Evolutionary conservation across 1,140 invertebrate species (phyloP).

Genomic region (Calycopis cecrops): DNA sequence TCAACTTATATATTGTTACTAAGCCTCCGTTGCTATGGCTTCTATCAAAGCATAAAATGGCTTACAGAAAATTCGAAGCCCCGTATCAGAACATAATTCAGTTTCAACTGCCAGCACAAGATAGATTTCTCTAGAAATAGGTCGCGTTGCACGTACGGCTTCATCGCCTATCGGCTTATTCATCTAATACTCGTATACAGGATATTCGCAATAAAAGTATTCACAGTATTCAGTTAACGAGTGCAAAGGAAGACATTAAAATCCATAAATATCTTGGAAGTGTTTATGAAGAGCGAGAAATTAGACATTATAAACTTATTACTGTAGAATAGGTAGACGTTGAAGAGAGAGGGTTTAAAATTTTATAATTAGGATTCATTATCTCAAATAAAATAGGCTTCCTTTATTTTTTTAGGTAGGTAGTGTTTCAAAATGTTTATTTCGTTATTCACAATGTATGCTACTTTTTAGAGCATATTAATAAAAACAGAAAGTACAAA

Average conservation of each 20-base stretch:
- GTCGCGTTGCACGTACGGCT: slow-evolving; percentile 17
- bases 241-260: slow-evolving; percentile 5
- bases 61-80: slow-evolving; percentile 10
- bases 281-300: no score
- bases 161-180: slow-evolving; percentile 15
- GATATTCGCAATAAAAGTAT: slow-evolving; percentile 10
- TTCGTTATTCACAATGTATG: no score
- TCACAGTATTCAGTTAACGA: background rate
- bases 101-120: slow-evolving; percentile 23
- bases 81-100: slow-evolving; percentile 20
- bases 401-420: no score
- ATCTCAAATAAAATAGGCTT: no score
- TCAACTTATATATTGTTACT: no score
- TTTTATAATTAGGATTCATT: no score
- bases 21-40: background rate
- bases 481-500: no score
- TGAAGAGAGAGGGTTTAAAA: no score
- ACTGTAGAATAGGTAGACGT: no score
- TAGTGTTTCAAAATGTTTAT: no score
- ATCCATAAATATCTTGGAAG: background rate
- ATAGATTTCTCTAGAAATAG: slow-evolving; percentile 20
- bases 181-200: slow-evolving; percentile 5
- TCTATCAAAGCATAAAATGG: slow-evolving; percentile 3
- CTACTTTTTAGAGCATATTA: no score
- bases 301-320: no score